These are phyloP conservation scores for Anarhynchus alexandrinus DNA, from an alignment of 2,113 vertebrate genomes.

Conservation along the genomic window DNA sequence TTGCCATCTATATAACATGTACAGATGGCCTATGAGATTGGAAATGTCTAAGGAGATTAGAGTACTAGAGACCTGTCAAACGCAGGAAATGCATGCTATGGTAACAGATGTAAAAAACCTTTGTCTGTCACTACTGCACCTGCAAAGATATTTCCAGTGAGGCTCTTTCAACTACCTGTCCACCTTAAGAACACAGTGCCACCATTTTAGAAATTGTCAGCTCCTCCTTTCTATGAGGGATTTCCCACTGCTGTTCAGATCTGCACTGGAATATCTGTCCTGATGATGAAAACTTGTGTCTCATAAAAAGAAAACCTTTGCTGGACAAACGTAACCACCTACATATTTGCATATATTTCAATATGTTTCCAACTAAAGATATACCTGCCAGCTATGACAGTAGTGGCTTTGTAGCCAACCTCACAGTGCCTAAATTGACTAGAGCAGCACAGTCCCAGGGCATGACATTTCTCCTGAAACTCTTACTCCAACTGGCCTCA, in stretches of 20 bases:
- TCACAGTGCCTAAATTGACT: not conserved
- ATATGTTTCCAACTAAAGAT: not conserved
- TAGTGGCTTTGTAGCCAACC: not conserved
- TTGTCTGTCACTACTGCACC: not conserved
- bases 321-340: not conserved
- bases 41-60: not conserved
- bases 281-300: not conserved
- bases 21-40: not conserved
- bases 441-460: not conserved
- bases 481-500: not conserved
- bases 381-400: not conserved
- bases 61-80: not conserved
- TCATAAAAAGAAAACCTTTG: not conserved
- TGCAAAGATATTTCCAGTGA: not conserved
- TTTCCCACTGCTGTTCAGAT: not conserved
- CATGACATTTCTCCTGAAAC: not conserved
- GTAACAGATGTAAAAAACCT: not conserved
- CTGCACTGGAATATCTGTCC: not conserved
- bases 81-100: not conserved
- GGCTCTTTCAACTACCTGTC: not conserved
- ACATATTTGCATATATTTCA: not conserved
- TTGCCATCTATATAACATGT: not conserved
- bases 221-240: not conserved
- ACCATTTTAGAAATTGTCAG: not conserved
- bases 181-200: not conserved